Conservation (phyloP, 2,113 vertebrate genomes). For the Turnix velox region DNA sequence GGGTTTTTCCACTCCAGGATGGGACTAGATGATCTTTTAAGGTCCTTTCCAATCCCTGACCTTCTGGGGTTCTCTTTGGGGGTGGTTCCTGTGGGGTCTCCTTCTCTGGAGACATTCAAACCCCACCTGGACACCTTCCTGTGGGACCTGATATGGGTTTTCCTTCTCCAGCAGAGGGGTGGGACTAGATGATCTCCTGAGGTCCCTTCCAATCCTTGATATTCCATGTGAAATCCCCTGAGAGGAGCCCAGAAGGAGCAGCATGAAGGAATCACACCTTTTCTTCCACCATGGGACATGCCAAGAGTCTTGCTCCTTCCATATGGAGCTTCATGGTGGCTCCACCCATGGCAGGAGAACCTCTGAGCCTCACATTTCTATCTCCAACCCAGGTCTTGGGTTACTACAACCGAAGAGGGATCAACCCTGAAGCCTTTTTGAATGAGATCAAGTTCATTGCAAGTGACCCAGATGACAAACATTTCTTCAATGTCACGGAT, state of each 20-base stretch:
- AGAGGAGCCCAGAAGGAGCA: background rate
- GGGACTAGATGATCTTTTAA: no score
- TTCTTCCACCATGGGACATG: fast-evolving
- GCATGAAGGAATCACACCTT: background rate
- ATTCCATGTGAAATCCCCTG: fast-evolving
- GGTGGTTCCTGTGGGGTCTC: no score
- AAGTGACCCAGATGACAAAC: slow-evolving; percentile 91
- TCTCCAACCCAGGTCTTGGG: slow-evolving; percentile 83
- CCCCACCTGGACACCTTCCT: no score
- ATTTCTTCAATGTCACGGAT: slow-evolving; percentile 94
- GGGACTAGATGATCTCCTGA: no score
- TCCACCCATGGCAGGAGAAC: fast-evolving
- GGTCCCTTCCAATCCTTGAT: no score
- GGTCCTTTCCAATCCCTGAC: no score
- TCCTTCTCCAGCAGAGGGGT: no score
- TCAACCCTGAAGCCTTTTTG: slow-evolving; percentile 90
- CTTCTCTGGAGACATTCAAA: no score
- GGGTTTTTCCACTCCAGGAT: no score
- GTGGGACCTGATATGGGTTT: no score
- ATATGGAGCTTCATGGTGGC: background rate
- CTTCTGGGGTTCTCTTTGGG: no score
- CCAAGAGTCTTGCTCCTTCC: background rate
- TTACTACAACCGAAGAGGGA: slow-evolving; percentile 92
- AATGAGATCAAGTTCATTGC: slow-evolving; percentile 95
- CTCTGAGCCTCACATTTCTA: background rate